Evolutionary conservation across 2,888 invertebrate species (phyloP), one percentile per base, ranked within the genome.

Genomic region (Leptopilina myrica): DNA sequence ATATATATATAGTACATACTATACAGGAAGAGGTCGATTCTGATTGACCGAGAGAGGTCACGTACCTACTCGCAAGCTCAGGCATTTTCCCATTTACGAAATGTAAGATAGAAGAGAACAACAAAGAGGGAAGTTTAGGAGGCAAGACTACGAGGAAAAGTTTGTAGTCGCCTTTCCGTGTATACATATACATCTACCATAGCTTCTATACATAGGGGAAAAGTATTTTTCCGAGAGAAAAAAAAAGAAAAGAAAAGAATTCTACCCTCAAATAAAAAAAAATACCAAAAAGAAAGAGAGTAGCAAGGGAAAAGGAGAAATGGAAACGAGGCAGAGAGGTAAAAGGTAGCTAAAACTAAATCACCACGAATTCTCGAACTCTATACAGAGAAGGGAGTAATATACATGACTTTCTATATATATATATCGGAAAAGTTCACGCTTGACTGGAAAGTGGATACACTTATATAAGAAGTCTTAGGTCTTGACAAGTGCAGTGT

Each of bases 51-150:
- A 12, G 67, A 12, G 67, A 69, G 67, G 67, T 69, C 67, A 69
- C 67, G 67, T 69, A 69, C 20, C 62, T 9, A 62, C 67, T 69
- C 67, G 49, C 14, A 49, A 69, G 49, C 49, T 20, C 49, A 49
- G 67, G 67, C 49, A 69, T 69, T 49, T 69, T 65, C 49, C 49
- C 67, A 69, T 69, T 49, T 69, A 43, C 67, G 67, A 69, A 69
- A 69, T 69, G 49, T 53, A 12, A 69, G 67, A 69, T 69, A 69
- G 20, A 20, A 67, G 67, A 49, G 49, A 49, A 49, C 26, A 49
- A 67, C 20, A 49, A 49, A 67, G 67, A 67, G 67, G 14, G 15
- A 26, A 49, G 26, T 12, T 9, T 46, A 20, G 49, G 49, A 20
- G 26, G 15, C 20, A 26, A 49, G 67, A 49, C 20, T 26, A 11